Evolutionary conservation across 2,888 invertebrate species (phyloP), one percentile per base, ranked within the genome.

Genomic region (Blastobasis adustella): DNA sequence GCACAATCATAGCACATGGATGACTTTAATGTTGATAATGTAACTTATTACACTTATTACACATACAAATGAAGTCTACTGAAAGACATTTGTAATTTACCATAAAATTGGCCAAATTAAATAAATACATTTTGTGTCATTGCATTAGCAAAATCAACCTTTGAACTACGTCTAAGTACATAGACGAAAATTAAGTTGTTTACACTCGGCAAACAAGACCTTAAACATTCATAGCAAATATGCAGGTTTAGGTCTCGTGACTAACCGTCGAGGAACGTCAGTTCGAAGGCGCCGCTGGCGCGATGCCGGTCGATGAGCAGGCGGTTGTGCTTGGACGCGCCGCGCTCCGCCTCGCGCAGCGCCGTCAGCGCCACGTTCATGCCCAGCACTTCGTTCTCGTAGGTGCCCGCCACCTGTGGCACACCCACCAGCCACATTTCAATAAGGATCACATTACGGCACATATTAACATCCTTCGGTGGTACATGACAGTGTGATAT

Each of bases 381-480:
- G 5, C 93, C 91, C 42, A 90, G 60, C 47, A 94, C 91, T 86
- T 97, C 96, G 84, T 95, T 96, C 73, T 93, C 95, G 65, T 94
- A 91, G 72, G 95, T 94, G 44, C 97, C 97, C 10, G 87, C 82
- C 65, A 87, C 86, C 79, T 81, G 64, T 52, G 23, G 45, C 5
- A 6, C 45, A 9, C 41, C 41, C 41, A 41, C 7, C 41, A 41
- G 41, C 41, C 41, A 41, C 8, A 7, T 9, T 8, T 41, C 9
- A 8, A 9, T 8, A 9, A 41, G 9, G 9, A 1, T 41, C 8
- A 41, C 41, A 9, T 8, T 8, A 41, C 8, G 9, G 41, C 8
- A 41, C 6, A 40, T 5, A 40, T 8, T 40, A 40, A 6, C 40
- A 40, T 8, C 5, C 8, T 8, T 6, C 8, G 6, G 8, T 40